Base-by-base conservation (phyloP, 2,888 invertebrate species). In the Perithous albicinctus region DNA sequence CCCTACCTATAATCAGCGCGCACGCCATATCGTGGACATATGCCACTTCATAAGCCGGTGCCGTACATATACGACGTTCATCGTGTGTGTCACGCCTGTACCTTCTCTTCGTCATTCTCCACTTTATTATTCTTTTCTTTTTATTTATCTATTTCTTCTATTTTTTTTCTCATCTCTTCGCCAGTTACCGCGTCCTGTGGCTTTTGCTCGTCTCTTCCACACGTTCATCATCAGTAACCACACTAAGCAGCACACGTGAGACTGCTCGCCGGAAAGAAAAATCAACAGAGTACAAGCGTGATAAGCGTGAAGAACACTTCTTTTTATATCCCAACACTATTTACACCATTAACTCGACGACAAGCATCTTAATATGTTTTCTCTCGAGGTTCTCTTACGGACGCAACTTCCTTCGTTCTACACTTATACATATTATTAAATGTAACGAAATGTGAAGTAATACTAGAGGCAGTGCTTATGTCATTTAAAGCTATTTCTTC, bases 241-340 rank as follows among this genome's bases (percentile, higher is more conserved):
- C 35, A 18, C 12, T 8, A 26, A 18, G 18, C 8, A 18, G 35
- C 63, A 51, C 54, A 7, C 41, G n/a, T 12, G 43, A 23, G 43
- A 26, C 29, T 43, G 29, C 8, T 41, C 41, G 7, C 29, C 41
- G 5, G 3, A 23, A 38, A 18, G 78, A 76, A 84, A 84, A 83
- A 83, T 83, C 84, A 84, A 84, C 84, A 80, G 54, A 35, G 29
- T 63, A 76, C 74, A 63, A 75, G 74, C 46, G 72, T 80, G 84
- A 84, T 83, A 83, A 84, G 78, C 56, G 64, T 73, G 61, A 18
- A 63, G 56, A 75, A 75, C 35, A 64, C 54, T 78, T 64, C 32
- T 54, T 63, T 70, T 69, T 64, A 32, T 64, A 66, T 70, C 80
- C 56, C 73, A 59, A 72, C 61, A 63, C 56, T 59, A 61, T 73